Conservation (phyloP, 2,888 invertebrate species). For the Synergus japonicus region DNA sequence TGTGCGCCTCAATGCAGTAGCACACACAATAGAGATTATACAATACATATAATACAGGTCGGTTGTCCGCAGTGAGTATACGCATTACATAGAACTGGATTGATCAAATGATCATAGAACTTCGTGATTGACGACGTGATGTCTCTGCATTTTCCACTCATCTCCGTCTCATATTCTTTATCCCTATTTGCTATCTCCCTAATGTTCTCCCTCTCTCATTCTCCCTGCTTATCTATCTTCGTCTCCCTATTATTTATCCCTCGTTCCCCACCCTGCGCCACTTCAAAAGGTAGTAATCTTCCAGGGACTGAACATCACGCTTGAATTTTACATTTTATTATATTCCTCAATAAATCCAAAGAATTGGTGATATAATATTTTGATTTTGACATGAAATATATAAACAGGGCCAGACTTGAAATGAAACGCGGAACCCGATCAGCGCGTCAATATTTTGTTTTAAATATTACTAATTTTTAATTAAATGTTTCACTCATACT, state of each 20-base stretch:
- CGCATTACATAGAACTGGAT: neutral
- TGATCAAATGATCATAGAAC: too few relatives aligned
- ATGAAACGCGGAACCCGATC: too few relatives aligned
- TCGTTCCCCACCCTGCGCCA: neutral
- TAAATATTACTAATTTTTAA: too few relatives aligned
- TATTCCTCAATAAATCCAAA: too few relatives aligned
- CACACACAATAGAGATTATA: neutral
- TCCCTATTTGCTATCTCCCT: neutral
- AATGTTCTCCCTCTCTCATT: neutral
- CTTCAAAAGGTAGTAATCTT: neutral
- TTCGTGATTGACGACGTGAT: neutral
- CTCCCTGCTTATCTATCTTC: neutral
- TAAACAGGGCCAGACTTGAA: too few relatives aligned
- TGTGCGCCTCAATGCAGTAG: slow-evolving; percentile 64
- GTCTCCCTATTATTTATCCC: neutral
- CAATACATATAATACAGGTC: neutral
- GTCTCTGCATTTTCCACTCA: neutral
- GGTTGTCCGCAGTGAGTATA: neutral
- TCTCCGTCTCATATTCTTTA: neutral
- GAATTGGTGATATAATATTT: too few relatives aligned
- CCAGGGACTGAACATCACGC: neutral
- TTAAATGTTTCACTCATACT: too few relatives aligned
- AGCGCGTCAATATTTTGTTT: too few relatives aligned
- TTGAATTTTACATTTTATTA: too few relatives aligned
- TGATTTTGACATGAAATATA: too few relatives aligned